phyloP scores from a whole-genome alignment of 2,888 invertebrate species.

The Omphaloscelis lunosa region DNA sequence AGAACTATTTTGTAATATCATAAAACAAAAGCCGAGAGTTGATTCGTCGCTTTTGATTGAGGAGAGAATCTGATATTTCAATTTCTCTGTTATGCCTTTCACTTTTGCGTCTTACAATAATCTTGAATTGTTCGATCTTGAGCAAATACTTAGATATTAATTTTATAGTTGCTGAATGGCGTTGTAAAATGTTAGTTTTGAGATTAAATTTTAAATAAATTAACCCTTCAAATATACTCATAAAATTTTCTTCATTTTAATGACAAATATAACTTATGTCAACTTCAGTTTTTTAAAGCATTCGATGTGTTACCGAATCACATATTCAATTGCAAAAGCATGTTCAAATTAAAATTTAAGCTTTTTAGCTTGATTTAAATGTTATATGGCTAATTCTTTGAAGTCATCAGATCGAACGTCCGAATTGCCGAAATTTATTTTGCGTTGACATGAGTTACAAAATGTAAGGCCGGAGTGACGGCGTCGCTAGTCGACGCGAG shows the following conservation, averaged over 20 bases:
- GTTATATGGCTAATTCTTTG: no score
- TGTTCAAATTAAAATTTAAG: not conserved
- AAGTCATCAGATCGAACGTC: no score
- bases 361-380: not conserved
- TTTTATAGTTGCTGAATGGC: not conserved
- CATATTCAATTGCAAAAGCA: no score
- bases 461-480: no score
- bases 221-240: not conserved
- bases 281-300: not conserved
- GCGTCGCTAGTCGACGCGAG: no score
- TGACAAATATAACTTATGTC: not conserved
- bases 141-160: not conserved
- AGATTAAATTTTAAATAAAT: not conserved
- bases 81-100: not conserved
- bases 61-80: conserved; percentile 8
- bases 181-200: not conserved
- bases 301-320: not conserved
- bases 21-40: conserved; percentile 7
- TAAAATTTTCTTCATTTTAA: not conserved
- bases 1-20: conserved; percentile 13
- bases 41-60: conserved; percentile 5
- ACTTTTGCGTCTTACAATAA: not conserved
- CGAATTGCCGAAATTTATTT: no score
- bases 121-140: not conserved
- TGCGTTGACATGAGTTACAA: no score